Evolutionary conservation across 37 sponge, comb jelly and placozoan species (phyloP), one percentile per base, ranked within the genome.

Genomic region (Chondrilla cf. caribensis): DNA sequence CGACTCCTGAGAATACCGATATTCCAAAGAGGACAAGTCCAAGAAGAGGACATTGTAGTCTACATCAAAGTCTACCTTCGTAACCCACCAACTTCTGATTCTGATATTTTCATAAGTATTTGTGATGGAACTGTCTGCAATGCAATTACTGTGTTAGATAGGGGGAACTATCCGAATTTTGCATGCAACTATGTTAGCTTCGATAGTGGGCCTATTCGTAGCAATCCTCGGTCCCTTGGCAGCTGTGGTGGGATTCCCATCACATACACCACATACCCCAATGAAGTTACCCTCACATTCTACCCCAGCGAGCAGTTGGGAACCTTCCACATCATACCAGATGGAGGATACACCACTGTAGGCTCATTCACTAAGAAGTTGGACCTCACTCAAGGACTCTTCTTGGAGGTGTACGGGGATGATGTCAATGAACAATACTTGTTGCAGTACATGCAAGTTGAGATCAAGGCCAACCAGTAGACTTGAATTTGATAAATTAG

Each of bases 71-170:
- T 73, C 29, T 38, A 73, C 44, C 44, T 73, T 73, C 24, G 36
- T 8, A 43, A 73, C 25, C 76, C 44, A 73, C 76, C 76, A 37
- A 73, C 76, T 39, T 0, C 44, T 8, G 76, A 73, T 22, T 73
- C 76, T 8, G 44, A 40, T 38, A 17, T 24, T 73, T 0, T 73
- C 21, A 2, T 39, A 3, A 1, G n/a, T 2, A 39, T 73, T 2
- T 73, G 76, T 22, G 76, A 73, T 73, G 44, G 44, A 73, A 73
- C 76, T 42, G 21, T 42, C 76, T 73, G 76, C 76, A 73, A 73
- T 73, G 76, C 43, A 40, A 7, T 43, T 1, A 22, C 2, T 3
- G 36, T 73, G 24, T 8, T 3, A 40, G 76, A 73, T 25, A 39
- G 24, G 17, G 44, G 44, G 22, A 38, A 40, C 7, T 67, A 67